Base-by-base conservation (phyloP, 64 coral and sea anemone genomes). In the Dendrophyllia cribrosa region DNA sequence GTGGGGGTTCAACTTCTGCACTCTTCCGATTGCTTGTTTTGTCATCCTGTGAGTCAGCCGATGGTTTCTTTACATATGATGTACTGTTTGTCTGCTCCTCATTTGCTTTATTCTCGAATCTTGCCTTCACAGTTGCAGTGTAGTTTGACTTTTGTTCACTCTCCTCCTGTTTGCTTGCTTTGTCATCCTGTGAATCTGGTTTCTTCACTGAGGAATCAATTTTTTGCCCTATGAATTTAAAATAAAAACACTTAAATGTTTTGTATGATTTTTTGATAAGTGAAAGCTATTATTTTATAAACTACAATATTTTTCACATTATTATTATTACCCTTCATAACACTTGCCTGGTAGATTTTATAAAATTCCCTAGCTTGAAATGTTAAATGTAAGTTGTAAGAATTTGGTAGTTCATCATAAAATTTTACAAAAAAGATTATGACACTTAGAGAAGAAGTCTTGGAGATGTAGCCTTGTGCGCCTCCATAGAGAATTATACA, bases 41-140 rank as follows among this genome's bases (percentile, higher is more conserved):
- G 5, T 60, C 56, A 19, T 3, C 7, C 23, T 80, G 7, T 80
- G 11, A 60, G 77, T 60, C 25, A 25, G 12, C 58, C 60, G 2
- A 60, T 60, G 77, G 60, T 59, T 11, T 60, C 60, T 55, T 60
- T 7, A 16, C 55, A 7, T 5, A 55, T 43, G 77, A 60, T 20
- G 79, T 22, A 49, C 55, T 83, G 7, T 58, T 68, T 17, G 43
- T 92, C 53, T 72, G 53, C 62, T 92, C 90, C 14, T 60, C 72
- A 12, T 50, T 74, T 59, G 15, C 81, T 47, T 86, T 92, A 9
- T 56, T 72, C 45, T 92, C 90, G 58, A 92, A 92, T 69, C 90
- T 75, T 8, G 90, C 63, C 53, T 92, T 92, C 19, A 92, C 90
- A 73, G 70, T 45, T 51, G 81, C 60, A 5, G 90, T 92, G 90